Evolutionary conservation across 2,797 vertebrate genomes (phyloP).

Genomic region (Caiman crocodilus): DNA sequence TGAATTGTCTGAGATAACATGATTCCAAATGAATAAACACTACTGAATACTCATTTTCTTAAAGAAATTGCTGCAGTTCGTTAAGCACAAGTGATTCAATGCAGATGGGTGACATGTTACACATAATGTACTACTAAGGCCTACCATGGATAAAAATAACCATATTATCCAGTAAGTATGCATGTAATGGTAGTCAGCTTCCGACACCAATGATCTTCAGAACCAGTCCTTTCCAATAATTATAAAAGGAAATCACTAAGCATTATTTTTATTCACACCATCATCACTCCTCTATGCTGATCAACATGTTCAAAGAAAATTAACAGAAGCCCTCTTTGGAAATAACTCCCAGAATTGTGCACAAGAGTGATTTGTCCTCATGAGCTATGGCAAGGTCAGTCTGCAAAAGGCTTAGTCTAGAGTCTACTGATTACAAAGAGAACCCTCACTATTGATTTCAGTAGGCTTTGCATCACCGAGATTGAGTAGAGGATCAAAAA

Average conservation of each 20-base stretch:
- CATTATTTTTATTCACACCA: not conserved
- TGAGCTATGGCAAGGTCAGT: not conserved
- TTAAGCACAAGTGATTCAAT: not conserved
- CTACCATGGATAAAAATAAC: not conserved
- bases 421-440: not conserved
- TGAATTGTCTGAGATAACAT: not conserved
- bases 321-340: not conserved
- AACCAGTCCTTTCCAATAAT: not conserved
- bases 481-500: not conserved
- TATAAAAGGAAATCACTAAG: not conserved
- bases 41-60: not conserved
- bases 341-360: not conserved
- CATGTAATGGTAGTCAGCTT: not conserved
- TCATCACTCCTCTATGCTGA: too few relatives aligned
- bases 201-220: not conserved
- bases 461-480: not conserved
- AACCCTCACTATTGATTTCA: not conserved
- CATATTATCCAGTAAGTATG: not conserved
- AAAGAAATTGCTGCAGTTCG: not conserved
- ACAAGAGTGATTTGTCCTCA: not conserved
- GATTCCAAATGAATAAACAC: constrained; percentile 19
- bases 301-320: too few relatives aligned
- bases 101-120: not conserved
- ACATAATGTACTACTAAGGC: not conserved
- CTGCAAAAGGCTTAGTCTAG: not conserved